Evolutionary conservation across 1,140 invertebrate species (phyloP).

Genomic region (Drosophila repletoides): DNA sequence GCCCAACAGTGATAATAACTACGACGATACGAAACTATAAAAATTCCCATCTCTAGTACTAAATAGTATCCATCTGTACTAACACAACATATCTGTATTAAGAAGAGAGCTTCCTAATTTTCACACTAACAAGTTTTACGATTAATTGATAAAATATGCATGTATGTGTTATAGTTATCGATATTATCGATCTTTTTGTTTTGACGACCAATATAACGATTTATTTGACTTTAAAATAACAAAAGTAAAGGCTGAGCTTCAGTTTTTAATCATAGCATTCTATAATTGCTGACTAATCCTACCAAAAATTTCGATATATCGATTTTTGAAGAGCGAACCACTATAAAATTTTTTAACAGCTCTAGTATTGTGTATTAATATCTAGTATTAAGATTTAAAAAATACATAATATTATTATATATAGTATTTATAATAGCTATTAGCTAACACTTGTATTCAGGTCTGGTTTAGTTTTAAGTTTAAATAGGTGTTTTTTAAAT

Average conservation of each 20-base stretch:
- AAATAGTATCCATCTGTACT: not conserved
- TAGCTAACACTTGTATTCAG: slow-evolving; percentile 17
- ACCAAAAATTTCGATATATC: too few relatives aligned
- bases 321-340: too few relatives aligned
- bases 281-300: too few relatives aligned
- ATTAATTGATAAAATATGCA: slow-evolving; percentile 11
- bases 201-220: too few relatives aligned
- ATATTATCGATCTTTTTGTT: too few relatives aligned
- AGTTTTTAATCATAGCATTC: too few relatives aligned
- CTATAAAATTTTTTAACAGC: too few relatives aligned
- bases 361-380: not conserved
- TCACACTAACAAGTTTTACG: slow-evolving; percentile 13
- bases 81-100: slow-evolving; percentile 39
- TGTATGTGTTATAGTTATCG: too few relatives aligned
- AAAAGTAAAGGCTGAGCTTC: too few relatives aligned
- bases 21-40: slow-evolving; percentile 78
- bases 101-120: slow-evolving; percentile 28
- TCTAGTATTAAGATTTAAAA: not conserved
- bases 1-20: slow-evolving; percentile 61
- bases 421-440: not conserved
- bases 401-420: slow-evolving; percentile 1
- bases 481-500: slow-evolving; percentile 20
- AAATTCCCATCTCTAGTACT: slow-evolving; percentile 8
- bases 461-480: slow-evolving; percentile 15
- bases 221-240: too few relatives aligned